Percentiles rank a stretch among this genome's conserved stretches.
These are phyloP conservation scores for Columbina picui DNA, from an alignment of 2,113 vertebrate species.

Conservation along the genomic window DNA sequence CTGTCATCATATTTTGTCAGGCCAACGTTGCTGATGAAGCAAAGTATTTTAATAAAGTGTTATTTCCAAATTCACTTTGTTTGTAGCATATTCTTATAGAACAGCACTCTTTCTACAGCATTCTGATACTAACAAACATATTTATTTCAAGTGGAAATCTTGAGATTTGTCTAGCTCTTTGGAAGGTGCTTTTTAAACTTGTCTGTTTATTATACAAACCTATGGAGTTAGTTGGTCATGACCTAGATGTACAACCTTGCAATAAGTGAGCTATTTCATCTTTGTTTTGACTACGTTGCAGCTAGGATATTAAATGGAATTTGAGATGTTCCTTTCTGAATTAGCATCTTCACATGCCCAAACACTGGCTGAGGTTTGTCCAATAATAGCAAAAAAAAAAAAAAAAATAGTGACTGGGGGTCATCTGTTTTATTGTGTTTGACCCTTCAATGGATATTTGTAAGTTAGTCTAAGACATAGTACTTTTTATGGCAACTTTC, in stretches of 20 bases:
- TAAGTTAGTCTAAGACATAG: neutral
- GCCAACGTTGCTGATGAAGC: neutral
- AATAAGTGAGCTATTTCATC: neutral
- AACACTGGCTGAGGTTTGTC: neutral
- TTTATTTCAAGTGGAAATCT: neutral
- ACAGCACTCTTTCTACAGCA: neutral
- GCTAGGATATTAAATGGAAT: neutral
- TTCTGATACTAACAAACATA: neutral
- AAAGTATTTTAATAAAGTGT: neutral
- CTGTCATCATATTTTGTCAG: neutral
- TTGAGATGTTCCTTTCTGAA: neutral
- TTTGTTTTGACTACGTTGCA: neutral
- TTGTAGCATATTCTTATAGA: neutral
- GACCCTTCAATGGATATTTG: neutral
- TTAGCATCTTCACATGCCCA: neutral
- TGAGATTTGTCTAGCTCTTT: neutral
- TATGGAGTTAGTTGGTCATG: neutral
- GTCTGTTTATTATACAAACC: neutral
- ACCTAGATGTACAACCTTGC: neutral
- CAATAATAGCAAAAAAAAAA: neutral
- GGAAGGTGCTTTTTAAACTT: neutral
- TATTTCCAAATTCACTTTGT: neutral
- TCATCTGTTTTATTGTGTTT: neutral
- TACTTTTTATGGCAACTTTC: neutral
- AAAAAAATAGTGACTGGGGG: neutral